Percentiles rank a stretch among this genome's conserved stretches.
phyloP scores from a whole-genome alignment of 2,113 vertebrate genomes.

The Aphelocoma coerulescens region DNA sequence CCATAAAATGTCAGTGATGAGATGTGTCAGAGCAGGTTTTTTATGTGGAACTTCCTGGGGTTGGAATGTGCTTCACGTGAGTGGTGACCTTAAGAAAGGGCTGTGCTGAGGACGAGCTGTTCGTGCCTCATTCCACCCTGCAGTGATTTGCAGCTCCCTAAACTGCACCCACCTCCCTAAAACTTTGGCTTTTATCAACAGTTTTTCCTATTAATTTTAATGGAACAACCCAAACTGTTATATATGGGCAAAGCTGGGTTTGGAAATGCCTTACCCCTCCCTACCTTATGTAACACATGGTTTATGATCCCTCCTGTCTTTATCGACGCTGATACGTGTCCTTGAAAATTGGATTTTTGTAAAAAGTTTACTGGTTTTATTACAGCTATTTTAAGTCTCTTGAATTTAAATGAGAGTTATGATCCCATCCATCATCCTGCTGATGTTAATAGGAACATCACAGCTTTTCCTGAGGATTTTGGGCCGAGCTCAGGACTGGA shows the following conservation, averaged over 20 bases:
- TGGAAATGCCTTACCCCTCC: not conserved
- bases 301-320: not conserved
- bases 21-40: not conserved
- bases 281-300: not conserved
- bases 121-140: fast-evolving
- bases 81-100: not conserved
- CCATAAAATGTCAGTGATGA: not conserved
- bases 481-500: not conserved
- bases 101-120: not conserved
- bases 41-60: not conserved
- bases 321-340: not conserved
- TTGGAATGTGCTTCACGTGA: not conserved
- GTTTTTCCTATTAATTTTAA: not conserved
- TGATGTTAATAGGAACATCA: not conserved
- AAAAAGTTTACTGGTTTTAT: constrained; percentile 33
- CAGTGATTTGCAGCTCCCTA: not conserved
- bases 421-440: not conserved
- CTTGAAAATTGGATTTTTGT: constrained; percentile 16
- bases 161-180: not conserved
- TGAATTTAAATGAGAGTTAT: constrained; percentile 18
- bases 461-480: not conserved
- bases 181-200: not conserved
- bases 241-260: not conserved
- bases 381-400: constrained; percentile 19
- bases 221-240: not conserved